Conservation (phyloP, 2,888 invertebrate species). For the Xanthorhoe designata region DNA sequence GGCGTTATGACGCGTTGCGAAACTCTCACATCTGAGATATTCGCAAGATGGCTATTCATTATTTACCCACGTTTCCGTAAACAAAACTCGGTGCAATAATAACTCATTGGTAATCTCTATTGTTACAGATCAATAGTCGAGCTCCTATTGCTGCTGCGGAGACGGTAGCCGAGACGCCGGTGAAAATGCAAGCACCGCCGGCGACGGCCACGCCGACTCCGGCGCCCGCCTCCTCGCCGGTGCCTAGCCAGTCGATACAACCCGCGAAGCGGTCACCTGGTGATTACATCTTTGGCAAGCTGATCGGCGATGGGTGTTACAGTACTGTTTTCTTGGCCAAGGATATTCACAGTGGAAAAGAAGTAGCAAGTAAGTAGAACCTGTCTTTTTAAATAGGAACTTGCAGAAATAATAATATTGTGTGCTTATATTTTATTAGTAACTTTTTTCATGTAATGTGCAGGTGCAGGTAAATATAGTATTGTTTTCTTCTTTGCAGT, state of each 20-base stretch:
- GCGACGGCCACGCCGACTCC: slow-evolving; percentile 74
- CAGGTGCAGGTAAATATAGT: neutral
- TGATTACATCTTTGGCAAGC: slow-evolving; percentile 97
- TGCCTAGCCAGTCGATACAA: slow-evolving; percentile 71
- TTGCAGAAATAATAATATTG: neutral
- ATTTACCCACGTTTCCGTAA: slow-evolving; percentile 47
- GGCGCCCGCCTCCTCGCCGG: slow-evolving; percentile 71
- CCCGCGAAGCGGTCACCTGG: slow-evolving; percentile 90
- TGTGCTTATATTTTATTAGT: slow-evolving; percentile 6
- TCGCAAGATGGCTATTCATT: slow-evolving; percentile 46
- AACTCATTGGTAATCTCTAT: slow-evolving; percentile 40
- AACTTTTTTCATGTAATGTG: too few species aligned
- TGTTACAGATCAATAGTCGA: slow-evolving; percentile 76
- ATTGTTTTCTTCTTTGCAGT: slow-evolving; percentile 86
- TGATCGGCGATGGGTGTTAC: slow-evolving; percentile 98
- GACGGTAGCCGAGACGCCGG: slow-evolving; percentile 78
- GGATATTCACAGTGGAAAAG: slow-evolving; percentile 94
- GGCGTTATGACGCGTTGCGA: slow-evolving; percentile 60
- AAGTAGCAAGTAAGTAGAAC: slow-evolving; percentile 95
- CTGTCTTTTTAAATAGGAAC: neutral
- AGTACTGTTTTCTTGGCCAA: slow-evolving; percentile 97
- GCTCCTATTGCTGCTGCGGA: slow-evolving; percentile 85
- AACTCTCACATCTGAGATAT: slow-evolving; percentile 48
- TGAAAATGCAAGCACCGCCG: slow-evolving; percentile 81
- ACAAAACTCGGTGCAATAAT: slow-evolving; percentile 38